Conservation (phyloP, 2,888 invertebrate species). For the Cremastobaeus sp. region DNA sequence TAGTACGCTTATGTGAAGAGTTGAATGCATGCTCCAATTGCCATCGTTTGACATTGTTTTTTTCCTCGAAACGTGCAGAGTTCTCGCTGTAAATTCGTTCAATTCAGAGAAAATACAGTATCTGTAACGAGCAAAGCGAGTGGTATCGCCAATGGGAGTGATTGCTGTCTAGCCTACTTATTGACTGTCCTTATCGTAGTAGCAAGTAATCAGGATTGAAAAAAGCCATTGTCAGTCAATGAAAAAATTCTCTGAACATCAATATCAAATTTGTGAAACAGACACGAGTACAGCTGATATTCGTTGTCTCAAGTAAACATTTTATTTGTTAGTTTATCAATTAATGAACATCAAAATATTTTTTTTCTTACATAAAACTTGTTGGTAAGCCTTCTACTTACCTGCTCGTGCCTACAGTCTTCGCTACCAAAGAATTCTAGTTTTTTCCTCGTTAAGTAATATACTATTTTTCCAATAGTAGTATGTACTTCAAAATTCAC, state of each 20-base stretch:
- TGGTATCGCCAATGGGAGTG: conserved; percentile 89
- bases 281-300: conserved; percentile 92
- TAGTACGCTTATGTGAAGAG: conserved; percentile 93
- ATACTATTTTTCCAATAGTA: no score
- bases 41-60: conserved; percentile 97
- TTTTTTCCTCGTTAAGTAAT: no score
- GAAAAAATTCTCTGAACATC: conserved; percentile 96
- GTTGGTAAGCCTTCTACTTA: no score
- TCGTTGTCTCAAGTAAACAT: conserved; percentile 88
- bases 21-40: conserved; percentile 96
- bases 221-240: conserved; percentile 89
- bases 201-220: conserved; percentile 89
- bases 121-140: conserved; percentile 70
- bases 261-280: conserved; percentile 95
- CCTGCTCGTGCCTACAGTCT: no score
- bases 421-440: no score
- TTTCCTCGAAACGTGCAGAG: conserved; percentile 93
- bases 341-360: no score
- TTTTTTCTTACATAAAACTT: no score
- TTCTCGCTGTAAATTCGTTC: conserved; percentile 83
- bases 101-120: conserved; percentile 78
- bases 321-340: no score
- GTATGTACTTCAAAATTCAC: no score
- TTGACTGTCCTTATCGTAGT: conserved; percentile 98
- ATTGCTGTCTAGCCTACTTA: conserved; percentile 98